Evolutionary conservation across 2,113 vertebrate genomes (phyloP).

Genomic region (Bettongia penicillata): DNA sequence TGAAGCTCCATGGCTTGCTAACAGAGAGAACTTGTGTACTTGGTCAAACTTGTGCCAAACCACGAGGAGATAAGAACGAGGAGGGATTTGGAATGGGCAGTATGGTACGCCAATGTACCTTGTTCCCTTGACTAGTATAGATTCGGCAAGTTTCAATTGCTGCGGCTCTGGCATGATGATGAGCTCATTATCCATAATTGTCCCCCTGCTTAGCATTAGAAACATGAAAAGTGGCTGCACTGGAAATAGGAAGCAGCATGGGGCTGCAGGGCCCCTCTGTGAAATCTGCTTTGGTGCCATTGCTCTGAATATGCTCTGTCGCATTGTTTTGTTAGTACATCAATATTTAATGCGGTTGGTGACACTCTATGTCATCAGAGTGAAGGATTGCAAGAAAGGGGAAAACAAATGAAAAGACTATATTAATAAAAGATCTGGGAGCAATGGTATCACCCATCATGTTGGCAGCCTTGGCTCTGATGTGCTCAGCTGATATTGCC

Average conservation of each 20-base stretch:
- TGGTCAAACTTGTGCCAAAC: neutral
- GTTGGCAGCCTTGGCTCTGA: neutral
- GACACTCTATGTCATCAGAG: neutral
- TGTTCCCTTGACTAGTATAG: neutral
- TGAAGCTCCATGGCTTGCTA: neutral
- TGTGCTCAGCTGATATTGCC: neutral
- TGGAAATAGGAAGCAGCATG: conserved; percentile 24
- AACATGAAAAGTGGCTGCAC: conserved; percentile 67
- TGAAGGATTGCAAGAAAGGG: neutral
- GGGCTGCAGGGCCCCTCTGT: neutral
- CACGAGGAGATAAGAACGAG: neutral
- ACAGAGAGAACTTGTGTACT: neutral
- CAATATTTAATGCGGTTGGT: neutral
- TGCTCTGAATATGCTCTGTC: neutral
- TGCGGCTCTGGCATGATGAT: conserved; percentile 20
- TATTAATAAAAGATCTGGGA: conserved; percentile 41
- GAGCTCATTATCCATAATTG: conserved; percentile 48
- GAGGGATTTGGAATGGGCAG: neutral
- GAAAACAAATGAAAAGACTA: conserved; percentile 23
- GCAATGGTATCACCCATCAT: neutral
- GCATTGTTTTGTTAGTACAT: neutral
- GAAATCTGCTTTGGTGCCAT: neutral
- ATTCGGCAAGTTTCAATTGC: conserved; percentile 32
- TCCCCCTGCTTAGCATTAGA: conserved; percentile 20
- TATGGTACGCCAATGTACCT: neutral